These are phyloP conservation scores for Pterostichus niger DNA, from an alignment of 2,888 invertebrate species.

Conservation along the genomic window DNA sequence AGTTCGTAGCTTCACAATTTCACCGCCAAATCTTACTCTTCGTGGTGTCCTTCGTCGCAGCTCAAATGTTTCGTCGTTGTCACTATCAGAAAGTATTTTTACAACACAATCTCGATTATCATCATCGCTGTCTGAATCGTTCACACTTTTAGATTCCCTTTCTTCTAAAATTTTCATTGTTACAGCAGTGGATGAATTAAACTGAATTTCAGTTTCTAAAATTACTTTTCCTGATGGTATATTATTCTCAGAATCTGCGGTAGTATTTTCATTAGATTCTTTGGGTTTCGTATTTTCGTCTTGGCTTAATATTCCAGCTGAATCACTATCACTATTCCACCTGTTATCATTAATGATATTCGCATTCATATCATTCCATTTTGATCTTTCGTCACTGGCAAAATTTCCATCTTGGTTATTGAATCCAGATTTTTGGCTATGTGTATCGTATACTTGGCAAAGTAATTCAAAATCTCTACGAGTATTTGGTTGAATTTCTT, in stretches of 20 bases:
- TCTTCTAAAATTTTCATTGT: slow-evolving; percentile 92
- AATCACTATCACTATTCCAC: slow-evolving; percentile 68
- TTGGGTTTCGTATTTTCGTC: slow-evolving; percentile 67
- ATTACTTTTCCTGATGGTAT: slow-evolving; percentile 83
- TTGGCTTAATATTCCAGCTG: slow-evolving; percentile 66
- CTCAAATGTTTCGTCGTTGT: slow-evolving; percentile 79
- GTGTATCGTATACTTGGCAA: slow-evolving; percentile 81
- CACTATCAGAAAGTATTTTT: slow-evolving; percentile 81
- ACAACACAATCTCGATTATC: slow-evolving; percentile 76
- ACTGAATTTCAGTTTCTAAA: slow-evolving; percentile 90
- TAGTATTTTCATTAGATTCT: slow-evolving; percentile 70
- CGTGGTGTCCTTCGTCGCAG: slow-evolving; percentile 81
- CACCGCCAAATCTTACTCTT: slow-evolving; percentile 92
- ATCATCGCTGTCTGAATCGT: slow-evolving; percentile 72
- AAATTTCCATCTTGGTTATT: slow-evolving; percentile 21
- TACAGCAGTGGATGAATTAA: slow-evolving; percentile 88
- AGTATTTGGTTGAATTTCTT: slow-evolving; percentile 76
- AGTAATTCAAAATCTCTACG: slow-evolving; percentile 81
- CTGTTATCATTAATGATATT: slow-evolving; percentile 66
- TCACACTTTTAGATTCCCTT: slow-evolving; percentile 72
- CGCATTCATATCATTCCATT: slow-evolving; percentile 67
- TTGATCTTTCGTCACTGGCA: slow-evolving; percentile 42
- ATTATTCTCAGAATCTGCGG: slow-evolving; percentile 73
- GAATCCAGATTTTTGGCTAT: slow-evolving; percentile 65
- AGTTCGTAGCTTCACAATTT: slow-evolving; percentile 90